Evolutionary conservation across 2,113 vertebrate genomes (phyloP), one percentile per base, ranked within the genome.

Genomic region (Vanacampus margaritifer): DNA sequence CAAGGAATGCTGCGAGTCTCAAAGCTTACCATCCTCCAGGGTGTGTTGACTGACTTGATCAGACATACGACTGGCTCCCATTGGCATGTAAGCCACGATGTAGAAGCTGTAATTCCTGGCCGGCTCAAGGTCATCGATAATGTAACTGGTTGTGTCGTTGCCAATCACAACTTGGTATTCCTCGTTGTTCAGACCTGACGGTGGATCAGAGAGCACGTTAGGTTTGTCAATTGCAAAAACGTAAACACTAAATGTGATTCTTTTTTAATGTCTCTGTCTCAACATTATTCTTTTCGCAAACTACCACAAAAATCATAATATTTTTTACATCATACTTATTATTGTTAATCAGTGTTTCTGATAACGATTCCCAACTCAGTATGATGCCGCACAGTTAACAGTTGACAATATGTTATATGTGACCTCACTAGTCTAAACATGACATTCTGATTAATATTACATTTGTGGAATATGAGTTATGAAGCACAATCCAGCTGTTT

Each of bases 61-160:
- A 0, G 97, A 99, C 96, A 98, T 99, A 81, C 97, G 97, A 81
- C 97, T 98, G 78, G 97, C 97, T 77, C 97, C 97, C 93, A 98
- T 91, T 13, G 97, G 96, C 97, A 99, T 98, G 74, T 99, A 98
- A 1, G 97, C 97, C 60, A 99, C 97, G 1, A 99, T 91, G 80
- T 99, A 99, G 89, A 99, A 99, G 36, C 93, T 96, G 77, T 98
- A 99, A 88, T 96, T 98, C 88, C 94, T 93, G 26, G 94, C 97
- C 19, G 97, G 92, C 68, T 98, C 96, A 73, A 98, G 88, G 86
- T 98, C 97, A 73, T 98, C 96, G 46, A 99, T 93, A 74, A 98
- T 94, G 76, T 97, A 96, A 86, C 95, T 96, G 32, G 94, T 98
- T 12, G 97, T 99, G 84, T 99, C 97, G 45, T 99, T 99, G 71